phyloP scores from a whole-genome alignment of 2,113 vertebrate genomes.

The Callaeas wilsoni region DNA sequence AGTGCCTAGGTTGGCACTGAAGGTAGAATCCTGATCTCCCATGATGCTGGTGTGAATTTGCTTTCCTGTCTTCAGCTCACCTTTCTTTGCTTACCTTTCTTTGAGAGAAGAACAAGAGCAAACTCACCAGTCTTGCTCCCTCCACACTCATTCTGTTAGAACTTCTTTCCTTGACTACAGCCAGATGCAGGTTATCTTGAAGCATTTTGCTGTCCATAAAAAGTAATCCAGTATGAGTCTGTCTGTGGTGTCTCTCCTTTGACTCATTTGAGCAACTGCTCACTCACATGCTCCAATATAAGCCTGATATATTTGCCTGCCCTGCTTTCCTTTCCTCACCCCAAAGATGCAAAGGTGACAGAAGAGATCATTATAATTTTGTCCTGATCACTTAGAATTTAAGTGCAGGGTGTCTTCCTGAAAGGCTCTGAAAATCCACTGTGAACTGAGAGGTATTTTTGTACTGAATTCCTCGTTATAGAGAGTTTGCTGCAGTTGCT shows the following conservation, averaged over 20 bases:
- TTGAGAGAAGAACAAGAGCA: constrained; percentile 43
- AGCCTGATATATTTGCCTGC: not conserved
- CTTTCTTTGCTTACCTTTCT: not conserved
- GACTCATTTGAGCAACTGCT: not conserved
- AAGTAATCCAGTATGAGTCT: constrained; percentile 3
- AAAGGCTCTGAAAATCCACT: constrained; percentile 19
- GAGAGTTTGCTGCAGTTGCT: not conserved
- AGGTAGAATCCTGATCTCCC: not conserved
- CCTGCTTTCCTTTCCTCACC: not conserved
- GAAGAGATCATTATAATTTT: not conserved
- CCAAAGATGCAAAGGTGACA: not conserved
- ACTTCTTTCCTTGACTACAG: constrained; percentile 23
- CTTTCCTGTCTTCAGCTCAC: constrained; percentile 36
- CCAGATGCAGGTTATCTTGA: not conserved
- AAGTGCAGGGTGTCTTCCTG: constrained; percentile 27
- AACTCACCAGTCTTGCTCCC: constrained; percentile 19
- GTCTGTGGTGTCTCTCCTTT: not conserved
- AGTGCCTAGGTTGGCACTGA: not conserved
- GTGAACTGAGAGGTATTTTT: not conserved
- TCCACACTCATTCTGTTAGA: not conserved
- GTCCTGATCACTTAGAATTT: not conserved
- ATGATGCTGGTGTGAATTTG: constrained; percentile 21
- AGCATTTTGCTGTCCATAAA: not conserved
- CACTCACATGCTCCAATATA: not conserved
- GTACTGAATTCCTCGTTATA: not conserved